A percentile compares a stretch with the other conserved stretches of the same genome.
Evolutionary conservation across 2,888 invertebrate genomes (phyloP).

Genomic region (Hemaris fuciformis): DNA sequence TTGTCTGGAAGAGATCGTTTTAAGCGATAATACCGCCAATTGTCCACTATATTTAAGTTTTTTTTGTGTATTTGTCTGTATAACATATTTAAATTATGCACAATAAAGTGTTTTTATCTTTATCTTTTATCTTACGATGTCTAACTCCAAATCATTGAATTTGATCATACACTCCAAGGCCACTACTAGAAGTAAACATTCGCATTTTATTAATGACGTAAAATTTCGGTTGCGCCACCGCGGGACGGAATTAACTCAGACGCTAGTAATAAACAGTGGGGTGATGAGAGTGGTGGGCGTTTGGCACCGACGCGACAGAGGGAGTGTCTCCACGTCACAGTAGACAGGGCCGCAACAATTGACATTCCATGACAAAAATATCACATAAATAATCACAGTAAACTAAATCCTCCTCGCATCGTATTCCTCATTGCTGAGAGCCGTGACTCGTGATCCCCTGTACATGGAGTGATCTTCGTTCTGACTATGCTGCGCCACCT

Average conservation of each 20-base stretch:
- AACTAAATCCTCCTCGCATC: too few species aligned
- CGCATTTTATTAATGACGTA: constrained; percentile 1
- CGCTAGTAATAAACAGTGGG: constrained; percentile 5
- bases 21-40: too few species aligned
- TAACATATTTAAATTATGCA: too few species aligned
- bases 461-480: too few species aligned
- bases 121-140: neutral
- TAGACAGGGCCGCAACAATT: neutral
- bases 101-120: too few species aligned
- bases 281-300: neutral
- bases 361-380: neutral
- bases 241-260: constrained; percentile 3
- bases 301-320: constrained; percentile 15
- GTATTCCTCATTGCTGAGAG: too few species aligned
- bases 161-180: neutral
- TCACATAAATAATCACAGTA: too few species aligned
- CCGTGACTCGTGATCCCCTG: too few species aligned
- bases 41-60: too few species aligned
- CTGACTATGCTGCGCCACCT: too few species aligned
- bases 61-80: too few species aligned
- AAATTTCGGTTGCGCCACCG: neutral
- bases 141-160: neutral
- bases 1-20: too few species aligned
- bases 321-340: constrained; percentile 16
- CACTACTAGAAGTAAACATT: constrained; percentile 7